A percentile compares a stretch with the other conserved stretches of the same genome.
These are phyloP conservation scores for Labeo catla DNA, from an alignment of 2,113 vertebrate species.

Conservation along the genomic window DNA sequence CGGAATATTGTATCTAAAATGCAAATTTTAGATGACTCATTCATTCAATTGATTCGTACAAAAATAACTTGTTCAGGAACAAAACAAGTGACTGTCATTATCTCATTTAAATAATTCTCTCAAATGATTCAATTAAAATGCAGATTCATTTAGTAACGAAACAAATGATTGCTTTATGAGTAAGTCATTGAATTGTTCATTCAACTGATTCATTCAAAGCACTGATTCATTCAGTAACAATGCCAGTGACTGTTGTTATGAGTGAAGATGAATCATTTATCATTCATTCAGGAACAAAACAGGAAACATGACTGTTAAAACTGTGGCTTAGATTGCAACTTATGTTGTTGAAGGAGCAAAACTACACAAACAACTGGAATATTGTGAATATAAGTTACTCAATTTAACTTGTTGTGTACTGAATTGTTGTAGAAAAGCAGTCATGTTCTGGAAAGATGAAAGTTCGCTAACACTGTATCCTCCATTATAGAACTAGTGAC, in stretches of 20 bases:
- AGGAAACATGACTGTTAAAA: no score
- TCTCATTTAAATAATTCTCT: no score
- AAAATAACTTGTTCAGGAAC: no score
- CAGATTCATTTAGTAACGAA: neutral
- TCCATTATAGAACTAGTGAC: slow-evolving; percentile 31
- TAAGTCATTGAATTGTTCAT: neutral
- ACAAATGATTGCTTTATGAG: neutral
- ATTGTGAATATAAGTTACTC: neutral
- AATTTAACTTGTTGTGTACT: neutral
- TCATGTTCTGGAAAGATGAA: slow-evolving; percentile 33
- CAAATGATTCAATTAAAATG: neutral
- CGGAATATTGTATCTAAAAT: no score
- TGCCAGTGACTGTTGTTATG: neutral
- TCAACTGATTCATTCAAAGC: neutral
- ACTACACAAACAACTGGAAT: neutral
- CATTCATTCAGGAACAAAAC: neutral
- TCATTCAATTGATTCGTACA: no score
- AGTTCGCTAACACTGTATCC: neutral
- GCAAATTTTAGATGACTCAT: no score
- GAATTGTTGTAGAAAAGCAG: neutral
- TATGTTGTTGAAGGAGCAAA: neutral
- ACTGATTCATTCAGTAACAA: neutral
- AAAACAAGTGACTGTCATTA: no score
- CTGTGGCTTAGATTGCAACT: neutral
- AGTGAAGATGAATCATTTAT: neutral